phyloP scores from a whole-genome alignment of 2,113 vertebrate genomes.

The Otis tarda region DNA sequence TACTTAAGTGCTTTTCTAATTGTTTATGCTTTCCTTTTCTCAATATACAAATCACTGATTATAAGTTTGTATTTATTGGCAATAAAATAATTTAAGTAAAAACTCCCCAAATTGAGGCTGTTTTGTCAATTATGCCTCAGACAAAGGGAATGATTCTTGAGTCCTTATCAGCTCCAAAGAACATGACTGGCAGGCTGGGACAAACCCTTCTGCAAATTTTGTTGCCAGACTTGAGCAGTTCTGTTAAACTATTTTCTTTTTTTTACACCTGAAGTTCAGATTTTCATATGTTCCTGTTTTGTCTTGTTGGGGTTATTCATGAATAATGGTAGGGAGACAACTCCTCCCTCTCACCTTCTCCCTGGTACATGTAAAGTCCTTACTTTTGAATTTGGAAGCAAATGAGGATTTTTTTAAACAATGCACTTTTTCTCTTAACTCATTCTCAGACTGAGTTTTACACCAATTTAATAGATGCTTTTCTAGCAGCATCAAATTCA shows the following conservation, averaged over 20 bases:
- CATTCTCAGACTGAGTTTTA: background rate
- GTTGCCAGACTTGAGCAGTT: background rate
- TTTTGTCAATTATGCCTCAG: background rate
- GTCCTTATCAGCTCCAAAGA: background rate
- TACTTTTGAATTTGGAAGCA: background rate
- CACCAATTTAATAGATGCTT: background rate
- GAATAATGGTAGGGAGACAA: background rate
- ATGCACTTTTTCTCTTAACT: background rate
- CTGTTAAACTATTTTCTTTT: background rate
- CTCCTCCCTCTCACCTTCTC: background rate
- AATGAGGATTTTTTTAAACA: background rate
- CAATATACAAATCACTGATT: background rate
- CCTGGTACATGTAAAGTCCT: background rate
- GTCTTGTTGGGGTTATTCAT: background rate
- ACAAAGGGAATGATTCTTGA: background rate
- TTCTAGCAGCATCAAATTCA: background rate
- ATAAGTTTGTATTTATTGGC: background rate
- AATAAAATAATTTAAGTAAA: background rate
- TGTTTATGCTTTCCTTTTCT: background rate
- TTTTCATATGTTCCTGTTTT: background rate
- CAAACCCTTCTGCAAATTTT: background rate
- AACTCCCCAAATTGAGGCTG: background rate
- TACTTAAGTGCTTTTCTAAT: background rate
- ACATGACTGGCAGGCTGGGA: background rate
- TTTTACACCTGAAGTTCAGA: background rate